Base-by-base conservation (phyloP, 2,888 invertebrate species). In the Perizoma affinitatum region DNA sequence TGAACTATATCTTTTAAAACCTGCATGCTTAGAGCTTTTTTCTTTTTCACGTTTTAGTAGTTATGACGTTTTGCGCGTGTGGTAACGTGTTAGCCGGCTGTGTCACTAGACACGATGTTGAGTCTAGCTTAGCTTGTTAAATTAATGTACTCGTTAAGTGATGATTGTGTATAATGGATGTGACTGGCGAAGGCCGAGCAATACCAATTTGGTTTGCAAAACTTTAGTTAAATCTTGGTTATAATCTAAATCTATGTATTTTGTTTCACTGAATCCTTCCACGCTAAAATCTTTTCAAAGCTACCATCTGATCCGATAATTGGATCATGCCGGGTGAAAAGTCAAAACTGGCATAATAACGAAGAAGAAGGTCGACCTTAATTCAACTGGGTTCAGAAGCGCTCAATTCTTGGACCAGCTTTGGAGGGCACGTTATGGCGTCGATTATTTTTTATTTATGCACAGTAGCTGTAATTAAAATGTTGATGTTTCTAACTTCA, bases 91-190 rank as follows among this genome's bases (percentile, higher is more conserved):
- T 66, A 71, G 63, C 69, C 54, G 52, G 66, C 68, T 71, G 73
- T 79, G 83, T 78, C 80, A 88, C 79, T 82, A 87, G 85, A 88
- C 84, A 88, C 87, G 84, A 86, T 86, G 88, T 88, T 88, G 84
- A 86, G 85, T 84, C 87, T 86, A 84, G 83, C 82, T 79, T 82
- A 73, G 78, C 74, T 76, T 80, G 83, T 82, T 79, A 77, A 53
- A 78, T 74, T 74, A 76, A 73, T 77, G 70, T 72, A 63, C 53
- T 65, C 54, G 69, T 77, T 79, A 71, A 72, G 80, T 75, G 74
- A 82, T 73, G 74, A 68, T 77, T 74, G 75, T 76, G 72, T 75
- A 72, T 74, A 76, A 72, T 76, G 72, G 69, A 3, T 38, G 22
- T 22, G 22, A 22, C 22, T 74, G 69, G 42, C 10, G 44, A 52